These are phyloP conservation scores for Meandrina meandrites DNA, from an alignment of 92 coral and sea anemone genomes.

Conservation along the genomic window DNA sequence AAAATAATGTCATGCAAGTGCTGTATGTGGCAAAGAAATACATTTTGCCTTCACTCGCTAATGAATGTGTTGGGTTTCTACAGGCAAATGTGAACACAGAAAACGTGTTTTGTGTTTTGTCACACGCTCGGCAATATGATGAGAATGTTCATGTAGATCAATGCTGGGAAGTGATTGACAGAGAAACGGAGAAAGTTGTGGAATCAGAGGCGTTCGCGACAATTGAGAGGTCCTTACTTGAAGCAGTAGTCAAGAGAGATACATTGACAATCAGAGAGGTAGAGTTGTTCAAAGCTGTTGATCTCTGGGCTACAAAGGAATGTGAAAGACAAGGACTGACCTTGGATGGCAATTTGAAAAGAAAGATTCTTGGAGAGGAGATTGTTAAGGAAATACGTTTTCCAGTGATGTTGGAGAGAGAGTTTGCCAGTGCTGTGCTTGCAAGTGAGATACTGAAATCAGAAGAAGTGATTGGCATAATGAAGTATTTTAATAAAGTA, in stretches of 20 bases:
- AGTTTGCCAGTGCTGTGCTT: not conserved
- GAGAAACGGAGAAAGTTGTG: not conserved
- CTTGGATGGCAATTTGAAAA: not conserved
- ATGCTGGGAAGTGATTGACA: conserved; percentile 29
- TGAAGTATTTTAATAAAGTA: not conserved
- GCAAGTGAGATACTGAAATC: not conserved
- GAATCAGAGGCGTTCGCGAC: not conserved
- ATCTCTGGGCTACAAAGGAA: conserved; percentile 13
- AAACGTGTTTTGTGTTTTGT: conserved; percentile 12
- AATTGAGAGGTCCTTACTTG: not conserved
- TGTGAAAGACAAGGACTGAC: not conserved
- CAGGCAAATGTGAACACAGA: not conserved
- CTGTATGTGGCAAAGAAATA: conserved; percentile 25
- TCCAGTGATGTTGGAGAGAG: not conserved
- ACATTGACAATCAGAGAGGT: conserved; percentile 1
- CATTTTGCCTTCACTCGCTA: not conserved
- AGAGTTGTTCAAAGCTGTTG: conserved; percentile 28
- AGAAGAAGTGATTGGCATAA: not conserved
- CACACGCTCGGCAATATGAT: conserved; percentile 2
- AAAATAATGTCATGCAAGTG: conserved; percentile 25
- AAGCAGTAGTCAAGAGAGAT: conserved; percentile 15
- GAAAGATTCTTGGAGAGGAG: conserved; percentile 16
- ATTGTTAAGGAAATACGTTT: not conserved
- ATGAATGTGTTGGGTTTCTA: not conserved
- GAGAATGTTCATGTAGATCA: not conserved